A percentile compares a stretch with the other conserved stretches of the same genome.
Conservation (phyloP, 2,797 vertebrate species). For the Pelobates cultripes region DNA sequence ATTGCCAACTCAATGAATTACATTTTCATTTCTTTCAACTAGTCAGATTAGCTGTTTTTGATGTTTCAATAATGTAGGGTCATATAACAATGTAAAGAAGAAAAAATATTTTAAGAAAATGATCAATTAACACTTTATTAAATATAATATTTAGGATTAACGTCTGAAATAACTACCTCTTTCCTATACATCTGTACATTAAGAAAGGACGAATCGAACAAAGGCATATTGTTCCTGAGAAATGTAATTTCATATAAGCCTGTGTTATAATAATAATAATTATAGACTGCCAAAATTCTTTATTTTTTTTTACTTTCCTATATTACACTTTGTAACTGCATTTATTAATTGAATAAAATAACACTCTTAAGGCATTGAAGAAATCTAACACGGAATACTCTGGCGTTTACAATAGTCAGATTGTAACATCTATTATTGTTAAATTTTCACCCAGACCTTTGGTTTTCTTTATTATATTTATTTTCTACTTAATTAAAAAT, state of each 20-base stretch:
- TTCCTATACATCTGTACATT: too few species aligned
- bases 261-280: not conserved
- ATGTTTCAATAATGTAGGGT: too few species aligned
- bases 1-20: too few species aligned
- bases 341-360: not conserved
- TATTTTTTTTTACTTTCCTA: not conserved
- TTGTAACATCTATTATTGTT: not conserved
- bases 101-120: too few species aligned
- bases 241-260: not conserved
- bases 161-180: too few species aligned
- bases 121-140: not conserved
- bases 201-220: too few species aligned
- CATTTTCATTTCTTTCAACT: too few species aligned
- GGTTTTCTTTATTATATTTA: not conserved
- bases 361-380: not conserved
- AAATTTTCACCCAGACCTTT: not conserved
- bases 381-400: not conserved
- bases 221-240: not conserved
- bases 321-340: not conserved
- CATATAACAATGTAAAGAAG: too few species aligned
- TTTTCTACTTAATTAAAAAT: not conserved
- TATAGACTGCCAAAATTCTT: not conserved
- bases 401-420: not conserved
- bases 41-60: too few species aligned
- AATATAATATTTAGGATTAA: too few species aligned